Evolutionary conservation across 2,113 vertebrate genomes (phyloP).

Genomic region (Spilogale gracilis): DNA sequence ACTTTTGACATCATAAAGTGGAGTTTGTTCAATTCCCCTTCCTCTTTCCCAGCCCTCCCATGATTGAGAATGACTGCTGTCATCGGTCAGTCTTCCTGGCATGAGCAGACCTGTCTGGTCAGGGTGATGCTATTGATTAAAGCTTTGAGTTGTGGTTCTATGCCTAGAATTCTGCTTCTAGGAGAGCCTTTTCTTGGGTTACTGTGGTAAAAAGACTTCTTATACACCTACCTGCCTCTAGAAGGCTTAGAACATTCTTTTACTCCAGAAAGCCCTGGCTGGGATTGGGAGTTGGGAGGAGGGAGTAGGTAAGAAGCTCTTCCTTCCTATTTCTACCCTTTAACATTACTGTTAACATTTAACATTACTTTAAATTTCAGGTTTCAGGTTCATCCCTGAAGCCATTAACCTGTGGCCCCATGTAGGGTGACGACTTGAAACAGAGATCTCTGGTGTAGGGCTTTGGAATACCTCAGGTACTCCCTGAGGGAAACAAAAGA

Average conservation of each 20-base stretch:
- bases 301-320: neutral
- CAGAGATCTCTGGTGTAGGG: neutral
- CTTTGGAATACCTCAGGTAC: neutral
- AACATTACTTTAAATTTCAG: neutral
- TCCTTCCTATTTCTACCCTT: neutral
- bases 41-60: neutral
- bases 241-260: neutral
- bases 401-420: neutral
- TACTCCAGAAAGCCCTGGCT: neutral
- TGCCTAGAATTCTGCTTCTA: neutral
- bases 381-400: neutral
- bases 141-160: neutral
- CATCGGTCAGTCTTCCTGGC: neutral
- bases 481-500: neutral
- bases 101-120: rapidly evolving
- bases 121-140: neutral
- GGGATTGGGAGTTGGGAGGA: neutral
- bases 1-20: neutral
- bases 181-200: neutral
- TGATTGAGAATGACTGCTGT: neutral
- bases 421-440: neutral
- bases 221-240: neutral
- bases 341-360: neutral
- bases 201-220: neutral
- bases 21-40: neutral